Base-by-base conservation (phyloP, 2,797 vertebrate genomes). In the Mareca strepera region DNA sequence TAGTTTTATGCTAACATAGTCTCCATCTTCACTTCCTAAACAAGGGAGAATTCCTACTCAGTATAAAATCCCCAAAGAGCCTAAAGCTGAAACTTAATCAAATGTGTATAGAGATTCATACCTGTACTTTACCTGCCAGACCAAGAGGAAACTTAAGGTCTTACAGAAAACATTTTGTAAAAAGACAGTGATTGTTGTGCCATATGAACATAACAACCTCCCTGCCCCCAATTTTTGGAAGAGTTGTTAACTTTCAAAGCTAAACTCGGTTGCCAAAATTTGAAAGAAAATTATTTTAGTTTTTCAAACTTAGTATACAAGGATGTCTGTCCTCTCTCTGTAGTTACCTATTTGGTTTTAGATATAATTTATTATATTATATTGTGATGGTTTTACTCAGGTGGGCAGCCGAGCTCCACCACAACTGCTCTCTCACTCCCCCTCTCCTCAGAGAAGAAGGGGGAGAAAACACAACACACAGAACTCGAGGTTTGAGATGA, bases 191-290 rank as follows among this genome's bases (percentile, higher is more conserved):
- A 55, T 66, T 86, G n/a, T 37, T 75, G 15, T 88, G 33, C 9
- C 8, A 28, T 46, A 16, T 23, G n/a, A 86, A 37, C 17, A 39
- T 5, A 12, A 14, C 8, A 58, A 37, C 31, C 46, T 41, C 6
- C 2, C 3, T 50, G 18, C 7, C 5, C 3, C 2, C 2, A 29
- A 2, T 11, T 63, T 69, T 80, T 29, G 2, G 5, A 78, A 41
- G 15, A 22, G 6, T 48, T 53, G 16, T 68, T 83, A 83, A 66
- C 8, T 37, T 21, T 59, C 11, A 33, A 68, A 70, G 16, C 2
- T 31, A 59, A 68, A n/a, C 29, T 79, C 12, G 66, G 4, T 28
- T 82, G n/a, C 26, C 29, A 76, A 63, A 84, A 66, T 70, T 50
- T 69, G 37, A 33, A 75, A 72, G 21, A 59, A 86, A 78, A 7